These are phyloP conservation scores for Chrysotoxum bicinctum DNA, from an alignment of 2,888 invertebrate species.

Conservation along the genomic window DNA sequence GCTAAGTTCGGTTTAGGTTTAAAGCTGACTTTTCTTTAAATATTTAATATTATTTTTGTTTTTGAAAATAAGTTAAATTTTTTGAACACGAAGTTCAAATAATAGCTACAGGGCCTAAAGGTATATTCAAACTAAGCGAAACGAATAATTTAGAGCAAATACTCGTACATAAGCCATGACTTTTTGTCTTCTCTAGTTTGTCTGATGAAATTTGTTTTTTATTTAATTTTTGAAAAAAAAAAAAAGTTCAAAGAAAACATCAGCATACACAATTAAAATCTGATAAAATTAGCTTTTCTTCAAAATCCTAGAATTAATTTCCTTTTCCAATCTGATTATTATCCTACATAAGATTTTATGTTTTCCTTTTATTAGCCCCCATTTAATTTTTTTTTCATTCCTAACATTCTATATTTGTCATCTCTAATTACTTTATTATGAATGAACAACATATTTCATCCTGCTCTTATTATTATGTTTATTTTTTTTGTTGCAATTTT, in stretches of 20 bases:
- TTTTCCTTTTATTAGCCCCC: background rate
- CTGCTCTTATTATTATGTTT: conserved; percentile 7
- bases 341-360: background rate
- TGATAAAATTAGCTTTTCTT: background rate
- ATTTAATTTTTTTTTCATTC: background rate
- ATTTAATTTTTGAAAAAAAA: no score
- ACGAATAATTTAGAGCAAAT: no score
- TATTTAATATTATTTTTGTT: no score
- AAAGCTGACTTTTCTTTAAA: no score
- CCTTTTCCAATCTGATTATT: conserved; percentile 11
- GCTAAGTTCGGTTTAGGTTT: no score
- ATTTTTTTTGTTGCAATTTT: conserved; percentile 1
- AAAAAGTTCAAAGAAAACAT: background rate
- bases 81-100: no score
- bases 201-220: background rate
- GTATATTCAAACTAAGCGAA: no score
- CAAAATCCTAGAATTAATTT: conserved; percentile 19
- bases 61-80: no score
- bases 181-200: no score
- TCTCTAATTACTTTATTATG: conserved; percentile 66
- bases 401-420: conserved; percentile 49
- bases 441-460: conserved; percentile 43
- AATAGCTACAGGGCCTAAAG: no score
- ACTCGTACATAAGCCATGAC: no score
- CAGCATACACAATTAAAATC: background rate